Evolutionary conservation across 2,113 vertebrate species (phyloP), one percentile per base, ranked within the genome.

Genomic region (Nycticorax nycticorax): DNA sequence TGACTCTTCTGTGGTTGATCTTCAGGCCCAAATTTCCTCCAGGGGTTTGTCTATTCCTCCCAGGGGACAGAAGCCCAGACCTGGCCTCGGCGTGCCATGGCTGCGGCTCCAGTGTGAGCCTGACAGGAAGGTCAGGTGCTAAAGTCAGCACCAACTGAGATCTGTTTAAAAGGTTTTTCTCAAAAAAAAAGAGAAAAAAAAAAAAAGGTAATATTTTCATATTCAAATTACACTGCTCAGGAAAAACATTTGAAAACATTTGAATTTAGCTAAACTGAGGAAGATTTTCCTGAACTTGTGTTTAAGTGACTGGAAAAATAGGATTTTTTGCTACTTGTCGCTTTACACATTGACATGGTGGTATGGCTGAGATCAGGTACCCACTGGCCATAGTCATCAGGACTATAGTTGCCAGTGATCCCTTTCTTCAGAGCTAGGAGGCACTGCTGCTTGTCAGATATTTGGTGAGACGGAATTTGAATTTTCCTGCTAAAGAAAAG

Each of bases 81-180:
- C 41, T n/a, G 27, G 9, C 28, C 13, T 37, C 3, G 1, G 8
- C 1, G 1, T 78, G 30, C 37, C 1, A 1, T 27, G 14, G 32
- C 15, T 2, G 1, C 1, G 5, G 26, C 24, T 63, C 6, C 43
- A 30, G 14, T 48, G 28, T 50, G 30, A 89, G 35, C 47, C 18
- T 55, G n/a, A 45, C 4, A 39, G 14, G 5, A 78, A 82, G 47
- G 35, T 33, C 13, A 39, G 21, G 17, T 30, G 21, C 9, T 45
- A 67, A 79, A 63, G 12, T 41, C 55, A 45, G 6, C 17, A 50
- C 3, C 14, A 47, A 73, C 13, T 17, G 8, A 79, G 73, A 78
- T 16, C 3, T 26, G 4, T 72, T 92, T 57, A 24, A 56, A 91
- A 89, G 3, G 1, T 14, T 89, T 79, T 45, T n/a, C 16, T 15